Evolutionary conservation across 2,113 vertebrate species (phyloP).

Genomic region (Bambusicola thoracicus): DNA sequence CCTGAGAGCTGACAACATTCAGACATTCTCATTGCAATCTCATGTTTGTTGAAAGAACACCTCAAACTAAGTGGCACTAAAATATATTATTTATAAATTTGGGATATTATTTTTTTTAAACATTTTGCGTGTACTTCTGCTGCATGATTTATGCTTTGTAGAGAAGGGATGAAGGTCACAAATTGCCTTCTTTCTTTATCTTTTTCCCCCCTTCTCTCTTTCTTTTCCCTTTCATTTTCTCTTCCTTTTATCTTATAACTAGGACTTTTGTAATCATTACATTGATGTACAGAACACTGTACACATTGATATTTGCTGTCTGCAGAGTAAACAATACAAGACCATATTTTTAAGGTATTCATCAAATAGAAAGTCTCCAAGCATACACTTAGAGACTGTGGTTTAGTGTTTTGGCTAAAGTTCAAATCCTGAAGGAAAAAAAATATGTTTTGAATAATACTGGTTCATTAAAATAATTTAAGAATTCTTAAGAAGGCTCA

Average conservation of each 20-base stretch:
- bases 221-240: background rate
- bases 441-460: slow-evolving; percentile 35
- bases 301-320: background rate
- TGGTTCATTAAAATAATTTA: slow-evolving; percentile 65
- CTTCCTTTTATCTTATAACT: background rate
- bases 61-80: background rate
- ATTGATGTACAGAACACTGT: background rate
- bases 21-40: background rate
- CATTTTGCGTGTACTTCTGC: background rate
- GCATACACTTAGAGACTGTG: background rate
- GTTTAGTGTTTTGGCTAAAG: slow-evolving; percentile 31
- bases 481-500: slow-evolving; percentile 47
- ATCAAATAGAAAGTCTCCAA: background rate
- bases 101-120: background rate
- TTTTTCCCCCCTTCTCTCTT: background rate
- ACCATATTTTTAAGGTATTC: slow-evolving; percentile 4
- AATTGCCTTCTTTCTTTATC: background rate
- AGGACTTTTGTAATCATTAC: background rate
- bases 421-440: slow-evolving; percentile 35
- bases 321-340: background rate
- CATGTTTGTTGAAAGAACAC: background rate
- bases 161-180: background rate
- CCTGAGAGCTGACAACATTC: background rate
- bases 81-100: background rate
- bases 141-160: background rate